Percentiles rank a stretch among this genome's conserved stretches.
These are phyloP conservation scores for Micromys minutus DNA, from an alignment of 2,113 vertebrate genomes.

Conservation along the genomic window DNA sequence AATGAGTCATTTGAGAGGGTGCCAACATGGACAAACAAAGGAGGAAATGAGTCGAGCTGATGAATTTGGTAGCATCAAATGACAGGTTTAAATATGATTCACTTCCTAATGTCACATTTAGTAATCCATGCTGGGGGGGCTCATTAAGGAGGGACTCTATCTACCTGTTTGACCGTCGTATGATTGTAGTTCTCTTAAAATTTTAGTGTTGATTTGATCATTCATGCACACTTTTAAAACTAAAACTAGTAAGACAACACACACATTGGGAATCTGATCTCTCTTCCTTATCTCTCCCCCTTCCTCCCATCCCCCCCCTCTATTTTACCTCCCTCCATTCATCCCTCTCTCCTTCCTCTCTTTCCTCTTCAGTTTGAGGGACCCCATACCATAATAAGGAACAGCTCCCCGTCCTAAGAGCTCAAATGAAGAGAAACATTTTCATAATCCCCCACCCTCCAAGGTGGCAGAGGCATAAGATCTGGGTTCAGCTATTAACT, in stretches of 20 bases:
- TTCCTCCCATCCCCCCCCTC: rapidly evolving
- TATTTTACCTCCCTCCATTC: too few relatives aligned
- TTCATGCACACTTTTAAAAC: neutral
- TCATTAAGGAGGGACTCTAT: slow-evolving; percentile 19
- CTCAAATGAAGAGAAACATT: neutral
- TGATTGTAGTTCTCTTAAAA: neutral
- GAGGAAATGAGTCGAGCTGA: neutral
- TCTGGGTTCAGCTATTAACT: neutral
- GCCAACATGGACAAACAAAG: neutral
- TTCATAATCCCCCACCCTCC: neutral
- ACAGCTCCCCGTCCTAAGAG: neutral
- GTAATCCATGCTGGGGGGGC: slow-evolving; percentile 33
- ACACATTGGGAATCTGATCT: neutral
- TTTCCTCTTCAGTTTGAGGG: neutral
- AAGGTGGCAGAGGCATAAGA: neutral
- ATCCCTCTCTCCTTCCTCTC: neutral
- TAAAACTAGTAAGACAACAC: neutral
- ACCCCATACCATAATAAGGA: neutral
- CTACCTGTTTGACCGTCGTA: neutral
- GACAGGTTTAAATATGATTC: neutral
- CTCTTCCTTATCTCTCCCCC: neutral
- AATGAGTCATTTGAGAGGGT: slow-evolving; percentile 49
- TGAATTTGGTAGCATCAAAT: slow-evolving; percentile 3
- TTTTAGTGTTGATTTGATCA: slow-evolving; percentile 20
- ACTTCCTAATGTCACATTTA: neutral